Base-by-base conservation (phyloP, 1,140 invertebrate species). In the Eriosoma lanigerum region DNA sequence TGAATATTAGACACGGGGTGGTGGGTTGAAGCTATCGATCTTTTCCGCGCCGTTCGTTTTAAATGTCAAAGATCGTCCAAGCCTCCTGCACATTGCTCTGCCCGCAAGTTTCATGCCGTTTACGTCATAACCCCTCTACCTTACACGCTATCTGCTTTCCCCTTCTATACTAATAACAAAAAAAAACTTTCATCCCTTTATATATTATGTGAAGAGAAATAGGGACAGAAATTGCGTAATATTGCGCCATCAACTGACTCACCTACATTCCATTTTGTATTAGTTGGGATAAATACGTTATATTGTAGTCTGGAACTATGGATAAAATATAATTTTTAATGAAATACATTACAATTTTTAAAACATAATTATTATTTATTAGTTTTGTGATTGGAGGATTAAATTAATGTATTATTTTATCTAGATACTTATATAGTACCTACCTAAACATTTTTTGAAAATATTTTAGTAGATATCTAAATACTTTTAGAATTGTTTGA, bases 101-200 rank as follows among this genome's bases (percentile, higher is more conserved):
- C 44, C 75, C 73, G n/a, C 52, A 44, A 76, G 54, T 76, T 60
- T 26, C 75, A 58, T 78, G 38, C 48, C 15, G 56, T 60, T 78
- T 60, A 78, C 75, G 75, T 60, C 75, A 78, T 78, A 62, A 9
- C 24, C 52, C 56, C 75, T 78, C 54, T 68, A 72, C 68, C 68
- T n/a, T 8, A 9, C n/a, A 29, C 46, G 26, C 24, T n/a, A 70
- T 50, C 24, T 26, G 44, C 26, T 70, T 70, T 29, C 66, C 24
- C 48, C 66, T 2, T 72, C 46, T 29, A 52, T 50, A 29, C 68
- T 17, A 32, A 15, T 21, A 21, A n/a, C n/a, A n/a, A 50, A 50
- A 64, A 44, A 64, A 44, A 52, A 72, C 46, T 72, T 72, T 72
- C 68, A 72, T 72, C 68, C 68, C 68, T 72, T 72, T 52, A 24